These are phyloP conservation scores for Philaethria dido DNA, from an alignment of 2,888 invertebrate genomes.

Conservation along the genomic window DNA sequence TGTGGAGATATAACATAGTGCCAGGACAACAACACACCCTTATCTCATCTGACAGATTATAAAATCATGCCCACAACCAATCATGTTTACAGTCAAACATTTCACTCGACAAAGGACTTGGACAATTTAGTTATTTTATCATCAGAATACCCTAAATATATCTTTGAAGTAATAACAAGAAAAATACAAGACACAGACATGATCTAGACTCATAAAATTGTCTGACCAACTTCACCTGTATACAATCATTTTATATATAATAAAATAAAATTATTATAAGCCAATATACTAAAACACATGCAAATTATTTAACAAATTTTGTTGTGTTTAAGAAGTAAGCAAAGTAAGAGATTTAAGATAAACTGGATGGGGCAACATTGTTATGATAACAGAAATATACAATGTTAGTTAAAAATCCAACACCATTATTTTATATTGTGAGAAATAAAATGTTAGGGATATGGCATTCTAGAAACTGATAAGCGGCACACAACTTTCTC, in stretches of 20 bases:
- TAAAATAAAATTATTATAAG: neutral
- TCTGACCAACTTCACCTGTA: neutral
- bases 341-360: neutral
- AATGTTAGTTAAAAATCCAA: neutral
- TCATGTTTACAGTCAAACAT: too few relatives aligned
- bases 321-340: neutral
- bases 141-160: too few relatives aligned
- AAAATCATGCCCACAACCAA: too few relatives aligned
- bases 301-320: neutral
- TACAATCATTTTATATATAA: neutral
- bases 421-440: slow-evolving; percentile 9
- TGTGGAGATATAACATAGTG: too few relatives aligned
- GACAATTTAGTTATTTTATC: too few relatives aligned
- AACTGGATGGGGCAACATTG: neutral
- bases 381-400: neutral
- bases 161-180: neutral
- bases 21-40: too few relatives aligned
- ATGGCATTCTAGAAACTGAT: slow-evolving; percentile 57
- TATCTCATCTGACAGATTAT: too few relatives aligned
- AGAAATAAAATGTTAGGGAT: slow-evolving; percentile 67
- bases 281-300: neutral
- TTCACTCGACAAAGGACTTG: too few relatives aligned
- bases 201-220: too few relatives aligned
- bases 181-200: too few relatives aligned
- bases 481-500: slow-evolving; percentile 26